Evolutionary conservation across 2,797 vertebrate species (phyloP), one percentile per base, ranked within the genome.

Genomic region (Tachyglossus aculeatus): DNA sequence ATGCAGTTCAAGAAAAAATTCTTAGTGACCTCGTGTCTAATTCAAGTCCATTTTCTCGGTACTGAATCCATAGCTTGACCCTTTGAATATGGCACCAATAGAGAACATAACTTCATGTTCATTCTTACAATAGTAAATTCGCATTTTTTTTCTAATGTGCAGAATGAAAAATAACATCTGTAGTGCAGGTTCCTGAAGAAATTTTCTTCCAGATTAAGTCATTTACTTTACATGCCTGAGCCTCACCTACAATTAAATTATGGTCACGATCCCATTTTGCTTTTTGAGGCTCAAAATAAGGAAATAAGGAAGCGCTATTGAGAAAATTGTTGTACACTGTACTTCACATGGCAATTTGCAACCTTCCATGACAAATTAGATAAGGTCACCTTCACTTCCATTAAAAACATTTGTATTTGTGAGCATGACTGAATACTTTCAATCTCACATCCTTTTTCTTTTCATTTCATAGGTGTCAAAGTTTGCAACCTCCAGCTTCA

Each of bases 71-170:
- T 63, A 61, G 18, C 58, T 83, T 71, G 60, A 29, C 38, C 13
- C 51, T 77, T 78, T 81, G 81, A 84, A 70, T 82, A 70, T 70
- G 81, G 88, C 67, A 83, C 25, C 22, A 79, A 39, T 47, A 68
- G 57, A 32, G 63, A 51, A 53, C 53, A 19, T 69, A 68, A 80
- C 37, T 40, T 45, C 72, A 71, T 47, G 71, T 77, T 90, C 68
- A 80, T 83, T 76, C 60, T 77, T 71, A 64, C 22, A 59, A 77
- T 80, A 64, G 22, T 43, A 50, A 72, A 53, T 59, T 85, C 78
- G 37, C 31, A 83, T 62, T 69, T 71, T 22, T 71, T 6, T 52
- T 74, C 13, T 76, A n/a, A 67, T 74, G 29, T 62, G 83, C 53
- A 70, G 25, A 19, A 22, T 83, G 7, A 86, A 37, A 14, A 77